These are phyloP conservation scores for Acanthurus tractus DNA, from an alignment of 2,797 vertebrate genomes.

Conservation along the genomic window DNA sequence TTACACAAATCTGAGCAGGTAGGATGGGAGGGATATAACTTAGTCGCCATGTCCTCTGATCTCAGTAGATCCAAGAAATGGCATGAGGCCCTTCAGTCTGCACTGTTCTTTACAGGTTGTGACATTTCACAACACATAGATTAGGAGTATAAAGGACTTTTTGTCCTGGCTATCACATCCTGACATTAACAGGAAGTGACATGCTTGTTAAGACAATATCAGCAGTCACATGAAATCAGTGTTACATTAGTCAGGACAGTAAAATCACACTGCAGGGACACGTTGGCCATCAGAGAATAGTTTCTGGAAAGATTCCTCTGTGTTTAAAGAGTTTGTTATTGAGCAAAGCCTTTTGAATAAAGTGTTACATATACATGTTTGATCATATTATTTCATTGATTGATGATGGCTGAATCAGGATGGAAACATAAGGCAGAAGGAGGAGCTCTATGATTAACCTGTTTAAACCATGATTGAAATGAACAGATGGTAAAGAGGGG, in stretches of 20 bases:
- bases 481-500: too few relatives aligned
- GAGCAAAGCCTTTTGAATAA: background rate
- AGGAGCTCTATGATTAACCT: too few relatives aligned
- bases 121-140: constrained; percentile 54
- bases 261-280: constrained; percentile 37
- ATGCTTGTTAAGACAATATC: constrained; percentile 71
- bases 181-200: constrained; percentile 73
- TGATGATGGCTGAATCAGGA: background rate
- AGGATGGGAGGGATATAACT: constrained; percentile 19
- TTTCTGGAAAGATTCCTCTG: background rate
- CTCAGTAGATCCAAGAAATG: constrained; percentile 27
- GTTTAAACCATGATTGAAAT: too few relatives aligned
- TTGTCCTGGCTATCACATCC: constrained; percentile 32
- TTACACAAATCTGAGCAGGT: constrained; percentile 24
- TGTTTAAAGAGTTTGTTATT: constrained; percentile 4
- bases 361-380: background rate
- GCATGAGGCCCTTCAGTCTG: constrained; percentile 29
- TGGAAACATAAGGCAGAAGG: background rate
- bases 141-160: constrained; percentile 30
- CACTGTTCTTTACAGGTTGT: constrained; percentile 51
- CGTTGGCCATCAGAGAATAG: constrained; percentile 10
- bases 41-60: constrained; percentile 29
- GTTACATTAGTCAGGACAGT: constrained; percentile 32
- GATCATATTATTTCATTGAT: background rate
- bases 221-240: constrained; percentile 66